A percentile compares a stretch with the other conserved stretches of the same genome.
phyloP scores from a whole-genome alignment of 2,888 invertebrate genomes.

The Stenoptilia bipunctidactyla region DNA sequence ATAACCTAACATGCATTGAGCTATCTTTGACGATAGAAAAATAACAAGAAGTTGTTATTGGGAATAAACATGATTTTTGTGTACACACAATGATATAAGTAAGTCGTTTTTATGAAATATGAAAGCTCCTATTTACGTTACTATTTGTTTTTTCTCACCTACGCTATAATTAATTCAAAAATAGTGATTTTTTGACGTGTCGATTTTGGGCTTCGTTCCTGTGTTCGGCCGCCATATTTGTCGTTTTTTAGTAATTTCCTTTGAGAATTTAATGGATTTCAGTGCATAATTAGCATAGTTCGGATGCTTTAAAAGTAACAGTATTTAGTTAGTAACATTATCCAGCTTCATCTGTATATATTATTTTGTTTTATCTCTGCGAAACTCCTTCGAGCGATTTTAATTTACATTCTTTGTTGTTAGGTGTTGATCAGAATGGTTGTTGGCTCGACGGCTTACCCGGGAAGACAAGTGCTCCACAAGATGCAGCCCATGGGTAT shows the following conservation, averaged over 20 bases:
- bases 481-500: conserved; percentile 87
- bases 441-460: conserved; percentile 58
- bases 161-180: conserved; percentile 19
- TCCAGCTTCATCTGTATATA: no score
- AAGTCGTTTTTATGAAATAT: conserved; percentile 32
- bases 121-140: conserved; percentile 13
- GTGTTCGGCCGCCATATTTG: conserved; percentile 67
- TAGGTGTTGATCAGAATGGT: conserved; percentile 65
- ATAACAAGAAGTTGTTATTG: conserved; percentile 31
- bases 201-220: conserved; percentile 51
- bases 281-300: no score
- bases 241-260: conserved; percentile 40
- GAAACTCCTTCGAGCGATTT: not conserved
- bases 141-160: not conserved
- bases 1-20: conserved; percentile 47
- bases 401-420: conserved; percentile 44
- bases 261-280: no score
- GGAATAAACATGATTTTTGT: conserved; percentile 49
- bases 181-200: conserved; percentile 57
- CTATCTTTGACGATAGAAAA: not conserved
- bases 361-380: no score
- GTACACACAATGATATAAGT: conserved; percentile 50
- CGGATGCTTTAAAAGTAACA: no score
- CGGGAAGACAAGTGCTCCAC: conserved; percentile 71
- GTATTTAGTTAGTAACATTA: no score